Evolutionary conservation across 2,888 invertebrate genomes (phyloP), one percentile per base, ranked within the genome.

Genomic region (Penaeus monodon): DNA sequence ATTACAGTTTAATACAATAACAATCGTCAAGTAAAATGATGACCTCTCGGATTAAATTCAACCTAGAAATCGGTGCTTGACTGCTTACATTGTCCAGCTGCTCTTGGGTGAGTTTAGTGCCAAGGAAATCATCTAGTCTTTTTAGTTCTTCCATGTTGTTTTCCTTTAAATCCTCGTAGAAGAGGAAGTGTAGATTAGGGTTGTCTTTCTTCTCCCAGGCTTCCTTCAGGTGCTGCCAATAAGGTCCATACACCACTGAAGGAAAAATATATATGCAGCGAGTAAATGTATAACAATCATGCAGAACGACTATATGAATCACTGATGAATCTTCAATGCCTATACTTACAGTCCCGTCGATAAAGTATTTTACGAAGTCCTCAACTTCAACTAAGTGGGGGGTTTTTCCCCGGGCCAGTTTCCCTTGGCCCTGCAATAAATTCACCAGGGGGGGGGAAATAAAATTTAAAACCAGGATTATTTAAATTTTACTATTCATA

Each of bases 121-220:
- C 85, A n/a, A 89, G 79, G 80, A 89, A 89, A 10, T 77, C 57
- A 64, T 85, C 79, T 65, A 89, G 82, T 33, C 74, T 85, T 44
- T 83, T 79, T 10, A 85, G 64, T 82, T 89, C 89, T 14, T 33
- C 68, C 49, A 81, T 77, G 68, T 63, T 84, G 63, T 89, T 78
- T 57, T 44, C 63, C 77, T 89, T 87, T 27, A 89, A 57, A 29
- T 89, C 83, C 76, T 89, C 89, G 76, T 63, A 89, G 82, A 89
- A 89, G 57, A 88, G 81, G 82, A 88, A 76, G 82, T 88, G 89
- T 6, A 89, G 57, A 38, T 88, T 84, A 24, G 89, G 85, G 49
- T 89, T 49, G 63, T 85, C 38, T 24, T 70, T 33, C 33, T 82
- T 70, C 44, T 82, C 63, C 88, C 87, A 88, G 12, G 85, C 85